Percentiles rank a stretch among this genome's conserved stretches.
These are phyloP conservation scores for Sebastes diaconus DNA, from an alignment of 2,797 vertebrate species.

Conservation along the genomic window DNA sequence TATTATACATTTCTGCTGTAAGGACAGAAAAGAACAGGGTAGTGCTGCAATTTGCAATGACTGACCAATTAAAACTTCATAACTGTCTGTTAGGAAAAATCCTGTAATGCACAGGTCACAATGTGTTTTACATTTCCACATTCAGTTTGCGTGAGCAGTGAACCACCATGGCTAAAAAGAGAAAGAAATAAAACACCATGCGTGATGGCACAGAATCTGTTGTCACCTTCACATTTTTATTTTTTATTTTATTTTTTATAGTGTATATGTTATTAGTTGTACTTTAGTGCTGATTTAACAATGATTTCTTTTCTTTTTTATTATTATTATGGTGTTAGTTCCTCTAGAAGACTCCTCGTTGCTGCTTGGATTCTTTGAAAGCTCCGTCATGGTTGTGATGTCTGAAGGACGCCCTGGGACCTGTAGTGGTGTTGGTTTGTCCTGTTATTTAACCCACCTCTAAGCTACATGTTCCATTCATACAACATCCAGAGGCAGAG, in stretches of 20 bases:
- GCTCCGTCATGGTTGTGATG: not conserved
- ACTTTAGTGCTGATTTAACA: not conserved
- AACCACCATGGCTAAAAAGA: not conserved
- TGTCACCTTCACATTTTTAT: not conserved
- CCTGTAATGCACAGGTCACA: not conserved
- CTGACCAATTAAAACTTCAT: not conserved
- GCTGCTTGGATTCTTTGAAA: not conserved
- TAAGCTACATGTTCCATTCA: constrained; percentile 11
- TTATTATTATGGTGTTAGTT: not conserved
- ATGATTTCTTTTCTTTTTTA: not conserved
- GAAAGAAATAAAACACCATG: not conserved
- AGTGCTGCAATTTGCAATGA: not conserved
- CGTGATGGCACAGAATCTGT: not conserved
- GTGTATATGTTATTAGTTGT: not conserved
- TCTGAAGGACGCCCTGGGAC: not conserved
- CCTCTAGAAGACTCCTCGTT: not conserved
- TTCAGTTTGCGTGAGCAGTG: not conserved
- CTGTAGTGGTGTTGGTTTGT: not conserved
- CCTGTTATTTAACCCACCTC: not conserved
- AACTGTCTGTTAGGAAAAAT: not conserved
- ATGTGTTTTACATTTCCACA: constrained; percentile 8
- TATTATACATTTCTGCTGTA: not conserved
- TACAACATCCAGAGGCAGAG: not conserved
- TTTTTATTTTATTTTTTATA: too few relatives aligned
- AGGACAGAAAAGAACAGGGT: not conserved